Evolutionary conservation across 2,888 invertebrate species (phyloP), one percentile per base, ranked within the genome.

Genomic region (Polymixis flavicincta): DNA sequence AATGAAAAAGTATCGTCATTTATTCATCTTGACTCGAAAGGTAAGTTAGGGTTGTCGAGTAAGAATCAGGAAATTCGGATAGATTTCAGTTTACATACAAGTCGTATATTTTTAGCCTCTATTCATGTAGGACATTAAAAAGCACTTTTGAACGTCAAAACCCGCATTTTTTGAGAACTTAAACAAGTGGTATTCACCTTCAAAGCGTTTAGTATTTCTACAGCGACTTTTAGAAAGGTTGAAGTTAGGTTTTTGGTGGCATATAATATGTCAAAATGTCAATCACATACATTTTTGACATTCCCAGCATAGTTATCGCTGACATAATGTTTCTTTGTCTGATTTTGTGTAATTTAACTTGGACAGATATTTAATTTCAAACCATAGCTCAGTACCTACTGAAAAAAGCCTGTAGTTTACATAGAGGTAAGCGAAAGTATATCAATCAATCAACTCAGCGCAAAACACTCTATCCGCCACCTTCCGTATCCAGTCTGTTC

Each of bases 1-100:
- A 75, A 85, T 86, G 86, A 86, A 81, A 87, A 84, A 87, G 82
- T 87, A 73, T 82, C 80, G 74, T 82, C 78, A 87, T 85, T 87
- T 87, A 84, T 87, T 87, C 79, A 87, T 82, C 28, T 48, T 72
- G 74, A 69, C 76, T 83, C 59, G 68, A 83, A 78, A 81, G 73
- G 45, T 42, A 61, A 32, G 59, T 37, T 71, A 82, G 78, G 83
- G 74, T 68, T 75, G 72, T 54, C 80, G 55, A 14, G 14, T 63
- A 0, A 9, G 50, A 65, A 48, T 71, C 28, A 52, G 25, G 2
- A 52, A 45, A 25, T 19, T 1, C 3, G n/a, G n/a, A n/a, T 32
- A 6, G 0, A 6, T 19, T 59, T 54, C 13, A 11, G 11, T 19
- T 52, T 52, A 52, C n/a, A n/a, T n/a, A n/a, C n/a, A n/a, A n/a